Evolutionary conservation across 53 echinoderm and acorn worm species (phyloP).

Genomic region (Holothuria leucospilota): DNA sequence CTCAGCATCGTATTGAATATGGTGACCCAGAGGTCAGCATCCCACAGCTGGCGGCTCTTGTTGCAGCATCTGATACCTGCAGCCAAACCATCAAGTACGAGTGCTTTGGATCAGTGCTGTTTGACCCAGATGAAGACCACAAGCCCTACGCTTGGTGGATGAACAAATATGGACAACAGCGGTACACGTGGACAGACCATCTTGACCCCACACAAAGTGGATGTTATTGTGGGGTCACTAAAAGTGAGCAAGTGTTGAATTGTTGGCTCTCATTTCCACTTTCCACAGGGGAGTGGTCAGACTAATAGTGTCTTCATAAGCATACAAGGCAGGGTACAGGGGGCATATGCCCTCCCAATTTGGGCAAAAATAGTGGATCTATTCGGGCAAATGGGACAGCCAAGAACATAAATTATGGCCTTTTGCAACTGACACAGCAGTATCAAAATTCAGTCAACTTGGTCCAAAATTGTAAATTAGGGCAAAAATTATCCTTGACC

Average conservation of each 20-base stretch:
- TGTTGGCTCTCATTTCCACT: too few species aligned
- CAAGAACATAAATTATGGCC: too few species aligned
- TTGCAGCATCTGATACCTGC: slow-evolving; percentile 47
- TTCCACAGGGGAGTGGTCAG: too few species aligned
- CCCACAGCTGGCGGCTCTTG: slow-evolving; percentile 61
- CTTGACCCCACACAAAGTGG: slow-evolving; percentile 17
- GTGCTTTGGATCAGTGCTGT: slow-evolving; percentile 57
- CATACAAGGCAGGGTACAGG: too few species aligned
- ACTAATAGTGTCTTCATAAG: too few species aligned
- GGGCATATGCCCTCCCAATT: too few species aligned
- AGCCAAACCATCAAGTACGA: slow-evolving; percentile 60
- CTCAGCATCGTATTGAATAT: slow-evolving; percentile 33
- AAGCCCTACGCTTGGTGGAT: slow-evolving; percentile 68
- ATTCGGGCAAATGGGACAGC: too few species aligned
- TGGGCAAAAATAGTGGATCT: too few species aligned
- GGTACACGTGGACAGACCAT: slow-evolving; percentile 53
- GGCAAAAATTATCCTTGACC: too few species aligned
- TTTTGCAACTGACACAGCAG: too few species aligned
- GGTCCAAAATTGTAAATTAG: too few species aligned
- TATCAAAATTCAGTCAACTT: too few species aligned
- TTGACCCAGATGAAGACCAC: slow-evolving; percentile 49
- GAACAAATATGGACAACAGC: slow-evolving; percentile 35
- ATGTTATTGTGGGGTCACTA: slow-evolving; percentile 51
- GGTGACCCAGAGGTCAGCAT: slow-evolving; percentile 42
- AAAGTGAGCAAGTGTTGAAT: background rate